Conservation (phyloP, 2,888 invertebrate species). For the Rotaria macrura region DNA sequence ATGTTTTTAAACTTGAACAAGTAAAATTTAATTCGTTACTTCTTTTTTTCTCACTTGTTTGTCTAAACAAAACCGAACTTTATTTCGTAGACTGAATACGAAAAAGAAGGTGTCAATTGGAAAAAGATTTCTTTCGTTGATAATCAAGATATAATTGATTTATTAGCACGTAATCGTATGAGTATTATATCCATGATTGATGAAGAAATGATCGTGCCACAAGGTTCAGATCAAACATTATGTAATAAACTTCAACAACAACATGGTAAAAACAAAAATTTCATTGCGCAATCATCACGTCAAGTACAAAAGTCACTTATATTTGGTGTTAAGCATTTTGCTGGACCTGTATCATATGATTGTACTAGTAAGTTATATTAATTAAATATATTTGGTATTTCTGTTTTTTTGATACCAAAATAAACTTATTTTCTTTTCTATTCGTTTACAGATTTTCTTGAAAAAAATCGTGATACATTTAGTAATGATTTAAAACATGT, state of each 20-base stretch:
- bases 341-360: conserved; percentile 64
- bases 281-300: background rate
- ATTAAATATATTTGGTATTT: background rate
- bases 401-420: background rate
- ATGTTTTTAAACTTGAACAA: conserved; percentile 94
- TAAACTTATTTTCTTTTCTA: conserved; percentile 56
- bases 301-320: background rate
- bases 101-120: conserved; percentile 91
- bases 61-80: background rate
- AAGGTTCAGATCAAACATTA: conserved; percentile 93
- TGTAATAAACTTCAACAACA: conserved; percentile 89
- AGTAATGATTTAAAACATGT: conserved; percentile 67
- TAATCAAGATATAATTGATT: conserved; percentile 95
- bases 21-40: background rate
- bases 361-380: background rate
- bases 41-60: background rate
- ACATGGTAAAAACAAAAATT: conserved; percentile 57
- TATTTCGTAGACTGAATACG: conserved; percentile 67
- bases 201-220: conserved; percentile 80
- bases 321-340: conserved; percentile 65
- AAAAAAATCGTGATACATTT: conserved; percentile 95
- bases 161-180: conserved; percentile 78
- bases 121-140: conserved; percentile 95
- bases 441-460: conserved; percentile 79
- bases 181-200: conserved; percentile 86